These are phyloP conservation scores for Crioceris asparagi DNA, from an alignment of 2,888 invertebrate genomes.

Conservation along the genomic window DNA sequence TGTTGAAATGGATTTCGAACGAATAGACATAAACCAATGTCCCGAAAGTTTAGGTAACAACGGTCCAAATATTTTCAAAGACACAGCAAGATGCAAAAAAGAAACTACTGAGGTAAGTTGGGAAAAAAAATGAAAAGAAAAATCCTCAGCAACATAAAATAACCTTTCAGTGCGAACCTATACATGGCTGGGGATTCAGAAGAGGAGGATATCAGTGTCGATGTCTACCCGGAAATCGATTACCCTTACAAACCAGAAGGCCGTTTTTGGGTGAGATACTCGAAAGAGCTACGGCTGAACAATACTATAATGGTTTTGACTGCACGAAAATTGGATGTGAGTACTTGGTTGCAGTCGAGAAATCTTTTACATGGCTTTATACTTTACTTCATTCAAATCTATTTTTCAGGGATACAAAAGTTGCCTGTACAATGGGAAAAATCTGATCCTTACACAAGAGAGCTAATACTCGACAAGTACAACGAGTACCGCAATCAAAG, in stretches of 20 bases:
- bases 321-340: conserved; percentile 87
- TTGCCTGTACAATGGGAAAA: conserved; percentile 74
- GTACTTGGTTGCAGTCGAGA: conserved; percentile 28
- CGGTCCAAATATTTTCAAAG: conserved; percentile 77
- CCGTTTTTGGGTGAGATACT: conserved; percentile 91
- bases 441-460: conserved; percentile 57
- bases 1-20: conserved; percentile 91
- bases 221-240: conserved; percentile 78
- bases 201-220: conserved; percentile 93
- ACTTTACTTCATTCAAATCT: too few species aligned
- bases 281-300: conserved; percentile 83
- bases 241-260: conserved; percentile 77
- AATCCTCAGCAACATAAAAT: background rate
- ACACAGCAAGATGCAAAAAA: conserved; percentile 83
- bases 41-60: conserved; percentile 80
- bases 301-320: conserved; percentile 88
- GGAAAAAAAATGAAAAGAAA: too few species aligned
- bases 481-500: conserved; percentile 64
- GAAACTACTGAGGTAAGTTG: conserved; percentile 72
- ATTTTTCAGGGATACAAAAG: conserved; percentile 69
- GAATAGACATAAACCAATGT: conserved; percentile 97
- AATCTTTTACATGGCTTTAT: conserved; percentile 1
- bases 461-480: conserved; percentile 62
- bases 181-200: conserved; percentile 92
- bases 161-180: conserved; percentile 72